Base-by-base conservation (phyloP, 2,888 invertebrate genomes). In the Pharmacophagus antenor region DNA sequence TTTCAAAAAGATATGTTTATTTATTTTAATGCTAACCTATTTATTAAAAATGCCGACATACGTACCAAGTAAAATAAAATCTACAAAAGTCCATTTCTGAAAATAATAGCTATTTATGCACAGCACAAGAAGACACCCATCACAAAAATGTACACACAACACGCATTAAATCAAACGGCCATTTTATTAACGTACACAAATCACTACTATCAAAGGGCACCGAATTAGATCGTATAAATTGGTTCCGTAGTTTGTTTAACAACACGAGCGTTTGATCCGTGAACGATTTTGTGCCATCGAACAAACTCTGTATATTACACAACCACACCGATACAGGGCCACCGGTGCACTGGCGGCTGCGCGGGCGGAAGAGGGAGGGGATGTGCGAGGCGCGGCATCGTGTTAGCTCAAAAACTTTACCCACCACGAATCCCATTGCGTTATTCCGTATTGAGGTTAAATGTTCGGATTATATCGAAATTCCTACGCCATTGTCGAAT, bases 191-290 rank as follows among this genome's bases (percentile, higher is more conserved):
- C 41, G 41, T 41, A 58, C 37, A 58, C 58, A 58, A 53, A 58
- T 53, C 58, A 58, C 53, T 48, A 23, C 31, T 54, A 48, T 58
- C 58, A 54, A 58, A 58, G 58, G 21, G 53, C 58, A 48, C 53
- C 17, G 48, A 58, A 58, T 58, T 58, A 58, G 58, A 58, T 58
- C 58, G 42, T 48, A 42, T 53, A 48, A 53, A 58, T 58, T n/a
- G n/a, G n/a, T n/a, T n/a, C n/a, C n/a, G n/a, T n/a, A 52, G 58
- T 53, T 53, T 58, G 58, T 58, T 58, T 58, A 58, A 58, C 58
- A 58, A 58, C 58, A 58, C 18, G 54, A 44, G 46, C 52, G 52
- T 58, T 58, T 58, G 58, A 58, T 58, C 53, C 8, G 25, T 42
- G 52, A 58, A 21, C 47, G 47, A 44, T 44, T 57, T 57, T 21